Evolutionary conservation across 2,113 vertebrate genomes (phyloP).

Genomic region (Hiodon alosoides): DNA sequence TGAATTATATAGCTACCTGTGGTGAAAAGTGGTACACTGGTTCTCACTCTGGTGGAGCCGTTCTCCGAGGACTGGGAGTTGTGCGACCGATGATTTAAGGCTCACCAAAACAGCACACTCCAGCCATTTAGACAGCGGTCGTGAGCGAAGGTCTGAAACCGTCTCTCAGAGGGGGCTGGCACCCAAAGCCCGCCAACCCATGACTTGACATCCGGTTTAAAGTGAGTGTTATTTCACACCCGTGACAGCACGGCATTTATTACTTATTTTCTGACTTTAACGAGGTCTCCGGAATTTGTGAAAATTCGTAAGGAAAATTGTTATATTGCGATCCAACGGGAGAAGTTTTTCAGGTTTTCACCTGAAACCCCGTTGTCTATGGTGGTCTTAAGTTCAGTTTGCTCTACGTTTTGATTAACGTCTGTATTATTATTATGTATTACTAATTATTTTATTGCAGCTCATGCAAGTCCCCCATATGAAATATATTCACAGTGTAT

Average conservation of each 20-base stretch:
- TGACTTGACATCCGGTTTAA: slow-evolving; percentile 21
- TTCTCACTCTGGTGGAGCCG: slow-evolving; percentile 41
- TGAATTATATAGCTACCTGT: slow-evolving; percentile 67
- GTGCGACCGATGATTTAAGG: slow-evolving; percentile 42
- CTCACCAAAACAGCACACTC: slow-evolving; percentile 32
- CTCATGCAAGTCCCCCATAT: no score
- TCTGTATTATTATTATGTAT: no score
- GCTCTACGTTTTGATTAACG: no score
- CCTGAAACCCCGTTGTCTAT: no score
- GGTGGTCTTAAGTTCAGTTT: no score
- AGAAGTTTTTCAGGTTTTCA: no score
- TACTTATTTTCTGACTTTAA: slow-evolving; percentile 3
- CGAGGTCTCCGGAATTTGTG: not conserved
- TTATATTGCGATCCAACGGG: no score
- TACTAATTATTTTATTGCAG: no score
- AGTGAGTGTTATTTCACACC: not conserved
- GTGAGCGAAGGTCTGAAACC: slow-evolving; percentile 15
- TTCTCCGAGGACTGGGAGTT: slow-evolving; percentile 36
- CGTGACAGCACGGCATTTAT: not conserved
- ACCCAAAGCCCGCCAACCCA: slow-evolving; percentile 19
- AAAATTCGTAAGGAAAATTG: not conserved
- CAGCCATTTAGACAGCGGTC: slow-evolving; percentile 19
- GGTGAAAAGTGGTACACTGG: slow-evolving; percentile 61
- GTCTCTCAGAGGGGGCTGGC: slow-evolving; percentile 27
- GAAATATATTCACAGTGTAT: no score